Evolutionary conservation across 2,113 vertebrate species (phyloP).

Genomic region (cattle (Bos taurus)): DNA sequence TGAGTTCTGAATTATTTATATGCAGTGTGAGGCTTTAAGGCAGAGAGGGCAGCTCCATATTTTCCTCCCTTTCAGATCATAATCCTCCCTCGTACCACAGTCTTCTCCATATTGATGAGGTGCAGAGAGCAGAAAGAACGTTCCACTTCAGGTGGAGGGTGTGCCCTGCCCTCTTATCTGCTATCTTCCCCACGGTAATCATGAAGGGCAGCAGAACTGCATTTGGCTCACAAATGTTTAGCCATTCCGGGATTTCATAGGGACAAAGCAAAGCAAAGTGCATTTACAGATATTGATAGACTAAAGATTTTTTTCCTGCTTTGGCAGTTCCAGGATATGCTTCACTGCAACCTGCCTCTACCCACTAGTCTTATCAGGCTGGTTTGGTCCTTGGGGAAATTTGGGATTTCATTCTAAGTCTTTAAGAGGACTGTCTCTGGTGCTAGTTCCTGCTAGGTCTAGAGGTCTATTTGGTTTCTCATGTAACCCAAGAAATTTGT

Average conservation of each 20-base stretch:
- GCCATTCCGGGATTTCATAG: neutral
- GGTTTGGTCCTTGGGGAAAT: neutral
- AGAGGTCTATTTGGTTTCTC: neutral
- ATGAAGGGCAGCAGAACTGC: neutral
- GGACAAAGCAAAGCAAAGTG: neutral
- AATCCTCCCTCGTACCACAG: conserved; percentile 18
- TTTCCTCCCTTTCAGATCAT: conserved; percentile 26
- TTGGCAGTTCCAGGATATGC: neutral
- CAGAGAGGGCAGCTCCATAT: conserved; percentile 37
- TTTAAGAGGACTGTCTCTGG: neutral
- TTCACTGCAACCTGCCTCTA: neutral
- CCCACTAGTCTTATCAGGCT: neutral
- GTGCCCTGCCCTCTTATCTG: neutral
- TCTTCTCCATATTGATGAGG: conserved; percentile 48
- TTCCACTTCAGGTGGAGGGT: neutral
- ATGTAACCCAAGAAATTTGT: neutral
- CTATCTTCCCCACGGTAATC: neutral
- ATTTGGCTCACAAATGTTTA: conserved; percentile 21
- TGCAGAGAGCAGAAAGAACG: neutral
- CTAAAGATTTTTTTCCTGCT: neutral
- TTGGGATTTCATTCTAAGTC: neutral
- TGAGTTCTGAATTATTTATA: conserved; percentile 69
- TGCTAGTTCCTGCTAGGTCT: neutral
- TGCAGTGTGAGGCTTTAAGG: conserved; percentile 49
- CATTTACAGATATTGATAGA: neutral